A percentile compares a stretch with the other conserved stretches of the same genome.
These are phyloP conservation scores for Empis stercorea DNA, from an alignment of 2,888 invertebrate species.

Conservation along the genomic window DNA sequence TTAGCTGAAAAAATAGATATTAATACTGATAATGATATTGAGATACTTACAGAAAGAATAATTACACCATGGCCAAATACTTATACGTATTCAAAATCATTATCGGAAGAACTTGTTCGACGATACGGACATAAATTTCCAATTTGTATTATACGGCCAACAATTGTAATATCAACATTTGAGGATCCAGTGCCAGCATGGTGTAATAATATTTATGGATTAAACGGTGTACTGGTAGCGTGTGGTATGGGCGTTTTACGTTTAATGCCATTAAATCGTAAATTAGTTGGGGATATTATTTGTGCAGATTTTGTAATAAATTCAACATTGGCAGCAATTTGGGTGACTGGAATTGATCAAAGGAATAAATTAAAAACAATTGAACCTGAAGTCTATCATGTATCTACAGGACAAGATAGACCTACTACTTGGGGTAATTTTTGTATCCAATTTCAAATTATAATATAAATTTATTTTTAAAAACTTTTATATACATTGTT, in stretches of 20 bases:
- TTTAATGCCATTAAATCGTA: constrained; percentile 8
- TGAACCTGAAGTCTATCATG: constrained; percentile 15
- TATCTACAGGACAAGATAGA: constrained; percentile 12
- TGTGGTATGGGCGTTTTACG: constrained; percentile 17
- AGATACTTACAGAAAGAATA: constrained; percentile 15
- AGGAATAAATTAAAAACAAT: constrained; percentile 20
- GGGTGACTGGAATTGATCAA: constrained; percentile 23
- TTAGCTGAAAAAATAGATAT: constrained; percentile 12
- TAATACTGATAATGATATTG: not conserved
- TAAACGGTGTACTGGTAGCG: constrained; percentile 17
- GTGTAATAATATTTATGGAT: constrained; percentile 18
- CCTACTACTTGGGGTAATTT: constrained; percentile 14
- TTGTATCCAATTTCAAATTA: too few relatives aligned
- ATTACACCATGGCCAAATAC: constrained; percentile 21
- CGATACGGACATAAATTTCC: constrained; percentile 14
- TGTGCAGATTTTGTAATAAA: constrained; percentile 22
- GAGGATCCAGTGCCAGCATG: constrained; percentile 21
- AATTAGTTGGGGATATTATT: constrained; percentile 15
- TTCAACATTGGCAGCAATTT: constrained; percentile 18
- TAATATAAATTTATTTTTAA: not conserved
- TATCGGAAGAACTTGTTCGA: constrained; percentile 19
- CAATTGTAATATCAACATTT: constrained; percentile 19
- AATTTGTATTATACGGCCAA: constrained; percentile 18
- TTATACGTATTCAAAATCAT: constrained; percentile 19
- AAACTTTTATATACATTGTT: too few relatives aligned